A percentile compares a stretch with the other conserved stretches of the same genome.
phyloP scores from a whole-genome alignment of 2,888 invertebrate genomes.

The Ormyrus nitidulus region DNA sequence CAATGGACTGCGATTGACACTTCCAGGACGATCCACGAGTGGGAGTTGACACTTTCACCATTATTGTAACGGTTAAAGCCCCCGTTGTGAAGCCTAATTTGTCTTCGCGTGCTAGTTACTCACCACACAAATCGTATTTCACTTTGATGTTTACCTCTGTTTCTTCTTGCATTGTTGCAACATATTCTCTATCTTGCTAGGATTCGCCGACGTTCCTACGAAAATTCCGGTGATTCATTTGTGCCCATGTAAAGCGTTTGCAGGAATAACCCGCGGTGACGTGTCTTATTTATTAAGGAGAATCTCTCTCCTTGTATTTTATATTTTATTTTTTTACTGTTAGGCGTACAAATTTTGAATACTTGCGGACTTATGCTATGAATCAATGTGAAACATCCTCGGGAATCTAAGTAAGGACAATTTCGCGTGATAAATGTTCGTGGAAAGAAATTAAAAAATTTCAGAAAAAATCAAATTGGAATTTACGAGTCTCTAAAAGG shows the following conservation, averaged over 20 bases:
- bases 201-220: not conserved
- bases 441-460: too few species aligned
- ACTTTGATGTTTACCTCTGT: not conserved
- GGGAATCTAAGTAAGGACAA: too few species aligned
- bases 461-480: too few species aligned
- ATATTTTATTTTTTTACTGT: too few species aligned
- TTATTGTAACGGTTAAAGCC: constrained; percentile 69
- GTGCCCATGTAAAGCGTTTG: not conserved
- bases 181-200: not conserved
- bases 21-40: constrained; percentile 43
- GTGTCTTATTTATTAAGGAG: not conserved
- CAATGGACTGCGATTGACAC: constrained; percentile 52
- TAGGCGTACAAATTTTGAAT: not conserved
- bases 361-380: too few species aligned
- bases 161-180: not conserved
- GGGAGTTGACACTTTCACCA: constrained; percentile 67
- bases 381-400: too few species aligned
- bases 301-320: not conserved
- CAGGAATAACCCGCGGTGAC: constrained; percentile 1
- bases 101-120: constrained; percentile 58
- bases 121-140: not conserved
- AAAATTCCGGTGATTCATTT: constrained; percentile 23
- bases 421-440: too few species aligned
- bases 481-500: too few species aligned
- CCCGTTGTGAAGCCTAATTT: constrained; percentile 65